Evolutionary conservation across 2,888 invertebrate genomes (phyloP), one percentile per base, ranked within the genome.

Genomic region (Scaptodrosophila latifasciaeformis): DNA sequence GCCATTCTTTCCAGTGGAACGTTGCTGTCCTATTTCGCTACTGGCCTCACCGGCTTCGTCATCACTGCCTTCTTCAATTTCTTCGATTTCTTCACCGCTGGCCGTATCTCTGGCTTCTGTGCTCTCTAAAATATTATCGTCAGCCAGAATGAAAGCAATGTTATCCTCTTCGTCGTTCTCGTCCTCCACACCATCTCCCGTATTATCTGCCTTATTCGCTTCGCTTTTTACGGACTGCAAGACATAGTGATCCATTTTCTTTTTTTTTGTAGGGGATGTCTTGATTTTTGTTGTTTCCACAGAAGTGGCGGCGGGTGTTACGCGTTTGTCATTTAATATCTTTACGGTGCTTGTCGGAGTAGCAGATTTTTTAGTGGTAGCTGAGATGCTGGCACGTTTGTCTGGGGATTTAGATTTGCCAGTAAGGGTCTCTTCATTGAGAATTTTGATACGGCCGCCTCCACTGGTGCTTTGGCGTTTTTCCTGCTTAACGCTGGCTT

Each of bases 201-300:
- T 52, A 9, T 65, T 44, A 3, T 61, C 64, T 5, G 57, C 56
- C 39, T 76, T 80, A 35, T 50, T 70, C n/a, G 62, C 62, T 34
- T 83, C 82, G 5, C 63, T 68, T 21, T 84, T 84, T 0, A 84
- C 68, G 1, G 82, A 78, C 40, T 83, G 78, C 59, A 83, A 53
- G 10, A 84, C 77, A 54, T 83, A 83, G 50, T 83, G 83, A 44
- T 83, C 84, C 82, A 80, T 84, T 40, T 78, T 70, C 44, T 69
- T 70, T 13, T 64, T 55, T 27, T 71, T 82, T 12, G 53, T 46
- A 2, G 66, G 49, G 2, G 52, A 40, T 5, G 69, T 59, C 27
- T 74, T 81, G 3, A 67, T 67, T 49, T 83, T 82, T 1, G 70
- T 62, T 10, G 76, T 61, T 15, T 77, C 74, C 13, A 63, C 39